Conservation (phyloP, 2,888 invertebrate genomes). For the Buathra laborator region DNA sequence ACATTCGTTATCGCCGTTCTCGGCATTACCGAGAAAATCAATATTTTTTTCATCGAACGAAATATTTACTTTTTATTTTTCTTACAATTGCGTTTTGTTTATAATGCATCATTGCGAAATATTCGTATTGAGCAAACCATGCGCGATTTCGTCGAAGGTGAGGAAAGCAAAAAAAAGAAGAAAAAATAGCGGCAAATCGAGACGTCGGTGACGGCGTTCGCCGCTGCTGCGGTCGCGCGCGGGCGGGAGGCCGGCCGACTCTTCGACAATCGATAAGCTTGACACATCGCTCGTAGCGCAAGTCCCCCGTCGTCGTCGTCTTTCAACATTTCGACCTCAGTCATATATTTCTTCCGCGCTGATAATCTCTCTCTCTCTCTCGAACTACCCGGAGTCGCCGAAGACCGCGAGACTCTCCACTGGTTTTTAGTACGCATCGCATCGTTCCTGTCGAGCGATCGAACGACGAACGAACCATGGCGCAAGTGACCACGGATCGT, state of each 20-base stretch:
- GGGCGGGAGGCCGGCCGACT: slow-evolving; percentile 4
- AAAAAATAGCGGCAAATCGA: not conserved
- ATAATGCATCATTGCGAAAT: too few relatives aligned
- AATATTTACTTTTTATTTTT: too few relatives aligned
- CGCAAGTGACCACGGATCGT: slow-evolving; percentile 68
- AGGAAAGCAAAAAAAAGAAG: not conserved
- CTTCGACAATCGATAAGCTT: slow-evolving; percentile 61
- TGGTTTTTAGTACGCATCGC: not conserved
- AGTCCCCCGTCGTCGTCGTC: not conserved
- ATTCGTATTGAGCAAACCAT: too few relatives aligned
- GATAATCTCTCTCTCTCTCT: not conserved
- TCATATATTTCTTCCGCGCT: slow-evolving; percentile 3
- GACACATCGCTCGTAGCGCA: slow-evolving; percentile 33
- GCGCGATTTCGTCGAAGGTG: too few relatives aligned
- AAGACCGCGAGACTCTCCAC: not conserved
- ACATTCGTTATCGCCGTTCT: not conserved
- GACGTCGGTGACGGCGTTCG: not conserved
- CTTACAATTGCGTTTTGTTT: too few relatives aligned
- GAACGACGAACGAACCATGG: slow-evolving; percentile 49
- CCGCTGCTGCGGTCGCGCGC: not conserved
- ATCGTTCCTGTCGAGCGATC: not conserved
- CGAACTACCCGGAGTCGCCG: too few relatives aligned
- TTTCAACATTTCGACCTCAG: slow-evolving; percentile 23
- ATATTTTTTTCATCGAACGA: not conserved
- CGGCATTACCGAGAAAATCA: not conserved